Percentiles rank a stretch among this genome's conserved stretches.
These are phyloP conservation scores for Caranx ignobilis DNA, from an alignment of 2,113 vertebrate species.

Conservation along the genomic window DNA sequence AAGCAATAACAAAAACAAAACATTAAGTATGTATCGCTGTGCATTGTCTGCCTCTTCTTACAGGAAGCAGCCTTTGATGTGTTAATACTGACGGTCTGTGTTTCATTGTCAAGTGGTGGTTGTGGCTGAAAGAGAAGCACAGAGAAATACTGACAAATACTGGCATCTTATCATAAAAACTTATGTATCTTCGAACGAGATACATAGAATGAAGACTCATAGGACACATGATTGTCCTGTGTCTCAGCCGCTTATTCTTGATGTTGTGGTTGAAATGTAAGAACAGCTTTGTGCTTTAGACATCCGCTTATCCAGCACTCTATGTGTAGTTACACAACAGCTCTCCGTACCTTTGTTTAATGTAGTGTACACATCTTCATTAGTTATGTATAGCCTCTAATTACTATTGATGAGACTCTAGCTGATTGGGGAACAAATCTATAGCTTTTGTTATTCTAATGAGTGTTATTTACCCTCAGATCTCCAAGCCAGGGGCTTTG, in stretches of 20 bases:
- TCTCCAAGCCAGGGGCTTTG: slow-evolving; percentile 79
- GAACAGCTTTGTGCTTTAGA: slow-evolving; percentile 38
- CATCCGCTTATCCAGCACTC: slow-evolving; percentile 56
- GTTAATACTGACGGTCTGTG: slow-evolving; percentile 88
- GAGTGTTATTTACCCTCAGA: slow-evolving; percentile 83
- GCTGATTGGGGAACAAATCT: slow-evolving; percentile 84
- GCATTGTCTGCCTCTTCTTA: slow-evolving; percentile 83
- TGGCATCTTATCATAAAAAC: neutral
- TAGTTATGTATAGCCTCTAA: slow-evolving; percentile 85
- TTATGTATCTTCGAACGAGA: neutral
- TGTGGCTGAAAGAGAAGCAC: slow-evolving; percentile 66
- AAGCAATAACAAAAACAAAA: slow-evolving; percentile 81
- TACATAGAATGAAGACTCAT: neutral
- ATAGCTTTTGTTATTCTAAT: slow-evolving; percentile 87
- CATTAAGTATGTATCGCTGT: slow-evolving; percentile 89
- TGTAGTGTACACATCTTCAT: slow-evolving; percentile 81
- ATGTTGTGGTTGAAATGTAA: slow-evolving; percentile 43
- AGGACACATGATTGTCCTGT: neutral
- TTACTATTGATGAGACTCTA: slow-evolving; percentile 84
- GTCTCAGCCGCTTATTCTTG: slow-evolving; percentile 2
- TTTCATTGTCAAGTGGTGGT: slow-evolving; percentile 87
- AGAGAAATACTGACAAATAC: slow-evolving; percentile 37
- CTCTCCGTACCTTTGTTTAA: slow-evolving; percentile 72
- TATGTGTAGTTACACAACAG: slow-evolving; percentile 63
- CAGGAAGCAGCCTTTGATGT: slow-evolving; percentile 93